phyloP scores from a whole-genome alignment of 1,140 invertebrate genomes.

The Neelides sp. region DNA sequence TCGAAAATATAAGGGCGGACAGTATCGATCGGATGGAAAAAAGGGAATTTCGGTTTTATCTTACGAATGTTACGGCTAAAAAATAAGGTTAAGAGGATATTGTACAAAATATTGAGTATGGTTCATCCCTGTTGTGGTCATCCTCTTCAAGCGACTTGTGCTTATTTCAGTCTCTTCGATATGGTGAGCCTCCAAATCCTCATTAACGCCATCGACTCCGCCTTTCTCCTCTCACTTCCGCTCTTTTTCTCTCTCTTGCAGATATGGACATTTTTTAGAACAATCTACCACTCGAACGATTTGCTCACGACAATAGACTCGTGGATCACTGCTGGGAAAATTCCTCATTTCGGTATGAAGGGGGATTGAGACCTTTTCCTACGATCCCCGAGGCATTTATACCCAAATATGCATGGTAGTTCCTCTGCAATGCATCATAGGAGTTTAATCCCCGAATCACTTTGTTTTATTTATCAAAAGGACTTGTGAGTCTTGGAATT shows the following conservation, averaged over 20 bases:
- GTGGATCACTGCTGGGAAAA: constrained; percentile 20
- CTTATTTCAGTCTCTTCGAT: constrained; percentile 19
- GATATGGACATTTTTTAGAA: constrained; percentile 23
- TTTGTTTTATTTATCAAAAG: constrained; percentile 1
- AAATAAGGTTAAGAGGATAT: too few species aligned
- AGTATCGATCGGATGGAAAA: too few species aligned
- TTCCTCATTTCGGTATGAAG: constrained; percentile 23
- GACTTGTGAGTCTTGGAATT: constrained; percentile 17
- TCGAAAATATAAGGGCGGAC: too few species aligned
- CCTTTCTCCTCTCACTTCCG: background rate
- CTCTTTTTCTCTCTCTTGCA: constrained; percentile 8
- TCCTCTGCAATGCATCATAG: too few species aligned
- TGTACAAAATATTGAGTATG: too few species aligned
- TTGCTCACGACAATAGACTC: constrained; percentile 22
- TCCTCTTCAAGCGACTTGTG: constrained; percentile 14
- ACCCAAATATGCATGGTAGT: too few species aligned
- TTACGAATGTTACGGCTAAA: too few species aligned
- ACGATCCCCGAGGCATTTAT: too few species aligned
- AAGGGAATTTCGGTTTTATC: too few species aligned
- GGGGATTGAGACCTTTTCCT: too few species aligned
- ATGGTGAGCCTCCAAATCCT: constrained; percentile 14
- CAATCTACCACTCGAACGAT: constrained; percentile 26
- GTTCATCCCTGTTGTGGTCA: constrained; percentile 22
- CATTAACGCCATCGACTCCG: background rate
- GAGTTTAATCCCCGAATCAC: too few species aligned